Conservation (phyloP, 1,140 invertebrate species). For the Melanaphis sacchari region DNA sequence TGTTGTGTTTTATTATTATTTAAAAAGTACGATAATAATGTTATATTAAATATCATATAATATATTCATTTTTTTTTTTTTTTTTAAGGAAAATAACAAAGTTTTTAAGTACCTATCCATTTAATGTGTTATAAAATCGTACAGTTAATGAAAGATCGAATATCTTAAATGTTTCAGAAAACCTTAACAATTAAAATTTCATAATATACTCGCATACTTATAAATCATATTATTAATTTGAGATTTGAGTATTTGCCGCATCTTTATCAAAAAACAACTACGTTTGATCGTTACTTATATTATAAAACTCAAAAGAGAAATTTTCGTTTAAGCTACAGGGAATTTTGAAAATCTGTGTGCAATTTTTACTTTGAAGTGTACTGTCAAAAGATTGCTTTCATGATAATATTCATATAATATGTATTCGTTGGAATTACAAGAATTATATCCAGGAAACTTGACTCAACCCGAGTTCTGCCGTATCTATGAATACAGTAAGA, state of each 20-base stretch:
- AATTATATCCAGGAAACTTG: not conserved
- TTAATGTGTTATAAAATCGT: not conserved
- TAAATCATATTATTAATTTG: too few relatives aligned
- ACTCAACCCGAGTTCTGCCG: not conserved
- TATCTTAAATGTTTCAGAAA: not conserved
- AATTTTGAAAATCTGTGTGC: not conserved
- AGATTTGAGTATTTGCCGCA: not conserved
- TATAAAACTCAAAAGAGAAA: not conserved
- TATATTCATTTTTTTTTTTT: too few relatives aligned
- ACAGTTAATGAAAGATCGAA: not conserved
- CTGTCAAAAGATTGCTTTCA: not conserved
- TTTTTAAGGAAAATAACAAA: not conserved
- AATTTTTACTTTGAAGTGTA: not conserved
- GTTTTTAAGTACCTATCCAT: not conserved
- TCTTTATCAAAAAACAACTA: too few relatives aligned
- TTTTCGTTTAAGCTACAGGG: not conserved
- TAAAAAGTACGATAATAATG: not conserved
- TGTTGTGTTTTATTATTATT: not conserved
- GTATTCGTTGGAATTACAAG: not conserved
- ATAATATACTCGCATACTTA: not conserved
- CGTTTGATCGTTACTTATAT: not conserved
- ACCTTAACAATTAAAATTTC: not conserved
- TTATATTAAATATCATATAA: not conserved
- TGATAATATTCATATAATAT: not conserved
- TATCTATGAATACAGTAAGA: not conserved